These are phyloP conservation scores for Venturia canescens DNA, from an alignment of 1,140 invertebrate genomes.

Conservation along the genomic window DNA sequence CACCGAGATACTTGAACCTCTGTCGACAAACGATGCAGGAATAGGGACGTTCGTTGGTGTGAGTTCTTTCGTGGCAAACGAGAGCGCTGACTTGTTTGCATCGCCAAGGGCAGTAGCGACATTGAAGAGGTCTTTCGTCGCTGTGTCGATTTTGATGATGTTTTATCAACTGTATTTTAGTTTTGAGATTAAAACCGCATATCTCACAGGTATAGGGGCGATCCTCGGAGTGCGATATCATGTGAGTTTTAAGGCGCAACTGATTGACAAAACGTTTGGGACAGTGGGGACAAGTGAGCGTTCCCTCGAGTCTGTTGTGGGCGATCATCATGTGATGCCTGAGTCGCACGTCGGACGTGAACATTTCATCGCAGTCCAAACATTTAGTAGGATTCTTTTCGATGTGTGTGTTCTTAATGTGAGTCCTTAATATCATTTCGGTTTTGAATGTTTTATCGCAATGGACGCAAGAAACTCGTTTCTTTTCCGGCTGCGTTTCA, in stretches of 20 bases:
- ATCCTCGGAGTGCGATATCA: conserved; percentile 75
- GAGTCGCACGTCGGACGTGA: conserved; percentile 72
- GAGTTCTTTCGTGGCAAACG: conserved; percentile 92
- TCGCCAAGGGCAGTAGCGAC: conserved; percentile 71
- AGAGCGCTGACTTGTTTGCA: conserved; percentile 75
- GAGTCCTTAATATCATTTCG: conserved; percentile 73
- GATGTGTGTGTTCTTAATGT: conserved; percentile 75
- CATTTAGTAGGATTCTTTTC: conserved; percentile 75
- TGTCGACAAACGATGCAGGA: conserved; percentile 98
- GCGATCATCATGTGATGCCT: conserved; percentile 75
- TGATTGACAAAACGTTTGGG: conserved; percentile 75
- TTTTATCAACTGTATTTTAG: conserved; percentile 75
- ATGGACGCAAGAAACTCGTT: conserved; percentile 70
- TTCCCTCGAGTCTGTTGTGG: conserved; percentile 73
- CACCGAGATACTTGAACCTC: conserved; percentile 95
- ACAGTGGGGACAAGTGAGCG: conserved; percentile 72
- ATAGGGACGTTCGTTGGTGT: conserved; percentile 98
- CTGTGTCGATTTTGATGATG: conserved; percentile 75
- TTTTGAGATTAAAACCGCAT: conserved; percentile 75
- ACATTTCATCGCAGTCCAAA: conserved; percentile 69
- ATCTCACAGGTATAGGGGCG: conserved; percentile 72
- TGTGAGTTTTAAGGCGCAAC: conserved; percentile 73
- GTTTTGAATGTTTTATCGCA: conserved; percentile 75
- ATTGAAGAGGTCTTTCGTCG: conserved; percentile 72
- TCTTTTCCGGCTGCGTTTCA: conserved; percentile 60